A percentile compares a stretch with the other conserved stretches of the same genome.
These are phyloP conservation scores for Congeria kusceri DNA, from an alignment of 2,888 invertebrate genomes.

Conservation along the genomic window DNA sequence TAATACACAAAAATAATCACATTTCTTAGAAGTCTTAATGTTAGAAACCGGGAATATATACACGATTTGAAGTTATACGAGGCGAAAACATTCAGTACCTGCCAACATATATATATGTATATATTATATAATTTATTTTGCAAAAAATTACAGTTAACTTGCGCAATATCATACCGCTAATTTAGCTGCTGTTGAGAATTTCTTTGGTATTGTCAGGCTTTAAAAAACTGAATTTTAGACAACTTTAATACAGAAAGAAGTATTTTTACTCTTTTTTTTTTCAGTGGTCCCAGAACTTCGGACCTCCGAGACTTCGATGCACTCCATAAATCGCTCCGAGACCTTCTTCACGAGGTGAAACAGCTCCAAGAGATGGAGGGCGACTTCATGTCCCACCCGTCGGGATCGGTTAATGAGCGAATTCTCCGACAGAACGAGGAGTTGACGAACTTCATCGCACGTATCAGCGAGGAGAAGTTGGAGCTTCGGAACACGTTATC, in stretches of 20 bases:
- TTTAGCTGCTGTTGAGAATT: no score
- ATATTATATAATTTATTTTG: background rate
- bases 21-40: no score
- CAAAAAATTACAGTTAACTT: background rate
- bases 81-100: no score
- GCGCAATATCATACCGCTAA: no score
- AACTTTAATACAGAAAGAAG: no score
- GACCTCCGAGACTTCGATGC: constrained; percentile 51
- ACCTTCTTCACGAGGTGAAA: constrained; percentile 72
- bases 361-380: constrained; percentile 70
- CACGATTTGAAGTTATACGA: no score
- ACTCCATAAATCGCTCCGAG: constrained; percentile 64
- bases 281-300: constrained; percentile 21
- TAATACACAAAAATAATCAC: no score
- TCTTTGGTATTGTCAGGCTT: no score
- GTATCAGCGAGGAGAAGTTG: constrained; percentile 80
- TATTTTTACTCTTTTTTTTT: constrained; percentile 6
- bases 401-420: constrained; percentile 73
- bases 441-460: constrained; percentile 76
- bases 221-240: no score
- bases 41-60: no score
- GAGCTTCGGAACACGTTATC: constrained; percentile 74
- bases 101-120: no score
- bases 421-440: constrained; percentile 81
- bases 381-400: constrained; percentile 58